These are phyloP conservation scores for Poecilia latipinna DNA, from an alignment of 2,113 vertebrate genomes.

Conservation along the genomic window DNA sequence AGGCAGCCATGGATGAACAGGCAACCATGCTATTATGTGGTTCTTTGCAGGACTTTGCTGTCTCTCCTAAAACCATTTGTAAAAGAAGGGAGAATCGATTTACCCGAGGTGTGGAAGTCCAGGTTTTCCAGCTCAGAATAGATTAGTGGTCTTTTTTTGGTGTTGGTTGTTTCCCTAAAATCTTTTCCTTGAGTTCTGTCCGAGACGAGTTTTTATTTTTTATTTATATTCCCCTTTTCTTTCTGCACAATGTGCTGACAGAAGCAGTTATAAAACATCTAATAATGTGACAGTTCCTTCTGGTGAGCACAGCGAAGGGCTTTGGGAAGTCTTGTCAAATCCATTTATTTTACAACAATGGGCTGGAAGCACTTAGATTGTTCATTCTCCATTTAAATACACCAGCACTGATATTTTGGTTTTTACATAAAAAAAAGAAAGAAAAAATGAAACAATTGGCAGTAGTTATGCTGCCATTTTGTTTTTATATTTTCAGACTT, in stretches of 20 bases:
- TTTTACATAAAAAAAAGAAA: not conserved
- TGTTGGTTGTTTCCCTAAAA: slow-evolving; percentile 32
- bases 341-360: slow-evolving; percentile 71
- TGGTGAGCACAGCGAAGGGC: slow-evolving; percentile 61
- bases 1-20: slow-evolving; percentile 52
- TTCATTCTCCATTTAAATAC: slow-evolving; percentile 33
- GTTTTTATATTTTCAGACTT: not conserved
- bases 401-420: slow-evolving; percentile 34
- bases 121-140: slow-evolving; percentile 50
- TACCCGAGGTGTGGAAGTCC: slow-evolving; percentile 69
- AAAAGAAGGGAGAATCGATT: slow-evolving; percentile 64
- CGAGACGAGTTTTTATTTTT: slow-evolving; percentile 18
- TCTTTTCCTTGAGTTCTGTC: slow-evolving; percentile 45
- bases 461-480: too few species aligned
- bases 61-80: slow-evolving; percentile 65
- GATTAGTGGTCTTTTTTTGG: slow-evolving; percentile 40
- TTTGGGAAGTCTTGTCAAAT: slow-evolving; percentile 65
- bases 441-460: not conserved
- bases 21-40: slow-evolving; percentile 72
- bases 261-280: slow-evolving; percentile 65
- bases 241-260: slow-evolving; percentile 67
- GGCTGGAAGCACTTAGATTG: slow-evolving; percentile 40
- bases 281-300: slow-evolving; percentile 65
- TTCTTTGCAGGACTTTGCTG: slow-evolving; percentile 50
- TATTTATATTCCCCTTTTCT: slow-evolving; percentile 25